phyloP scores from a whole-genome alignment of 2,797 vertebrate genomes.

The Cichlasoma orientale region DNA sequence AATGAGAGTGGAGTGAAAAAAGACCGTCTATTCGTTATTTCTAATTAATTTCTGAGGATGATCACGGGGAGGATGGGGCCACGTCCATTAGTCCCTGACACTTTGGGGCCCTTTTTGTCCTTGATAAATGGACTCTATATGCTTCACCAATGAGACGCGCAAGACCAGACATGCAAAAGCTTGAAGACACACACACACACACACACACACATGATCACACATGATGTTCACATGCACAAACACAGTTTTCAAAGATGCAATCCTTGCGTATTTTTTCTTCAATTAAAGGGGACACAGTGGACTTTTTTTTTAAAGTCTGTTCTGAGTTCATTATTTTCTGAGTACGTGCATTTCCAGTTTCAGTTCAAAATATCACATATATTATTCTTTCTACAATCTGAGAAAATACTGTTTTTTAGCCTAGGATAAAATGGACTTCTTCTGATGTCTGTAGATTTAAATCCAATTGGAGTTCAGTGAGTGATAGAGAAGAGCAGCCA shows the following conservation, averaged over 20 bases:
- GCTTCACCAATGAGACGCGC: conserved; percentile 59
- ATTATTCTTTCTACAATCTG: not conserved
- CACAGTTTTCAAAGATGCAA: not conserved
- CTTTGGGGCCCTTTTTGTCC: conserved; percentile 78
- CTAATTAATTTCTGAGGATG: conserved; percentile 85
- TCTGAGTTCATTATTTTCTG: not conserved
- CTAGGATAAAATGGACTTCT: not conserved
- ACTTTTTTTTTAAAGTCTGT: not conserved
- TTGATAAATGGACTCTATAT: conserved; percentile 77
- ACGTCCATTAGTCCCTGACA: conserved; percentile 81
- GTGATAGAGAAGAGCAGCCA: not conserved
- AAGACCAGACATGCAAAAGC: conserved; percentile 9
- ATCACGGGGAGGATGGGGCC: conserved; percentile 67
- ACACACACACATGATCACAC: not conserved
- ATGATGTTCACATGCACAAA: not conserved
- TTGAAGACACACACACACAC: not conserved
- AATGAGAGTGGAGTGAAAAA: conserved; percentile 80
- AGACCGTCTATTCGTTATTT: conserved; percentile 82
- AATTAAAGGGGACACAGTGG: not conserved
- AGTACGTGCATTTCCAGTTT: not conserved
- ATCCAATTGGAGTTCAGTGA: not conserved
- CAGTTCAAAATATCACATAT: not conserved
- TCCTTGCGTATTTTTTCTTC: not conserved
- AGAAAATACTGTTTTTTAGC: not conserved
- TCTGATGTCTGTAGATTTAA: not conserved